Base-by-base conservation (phyloP, 2,888 invertebrate species). In the Polymixis lichenea region DNA sequence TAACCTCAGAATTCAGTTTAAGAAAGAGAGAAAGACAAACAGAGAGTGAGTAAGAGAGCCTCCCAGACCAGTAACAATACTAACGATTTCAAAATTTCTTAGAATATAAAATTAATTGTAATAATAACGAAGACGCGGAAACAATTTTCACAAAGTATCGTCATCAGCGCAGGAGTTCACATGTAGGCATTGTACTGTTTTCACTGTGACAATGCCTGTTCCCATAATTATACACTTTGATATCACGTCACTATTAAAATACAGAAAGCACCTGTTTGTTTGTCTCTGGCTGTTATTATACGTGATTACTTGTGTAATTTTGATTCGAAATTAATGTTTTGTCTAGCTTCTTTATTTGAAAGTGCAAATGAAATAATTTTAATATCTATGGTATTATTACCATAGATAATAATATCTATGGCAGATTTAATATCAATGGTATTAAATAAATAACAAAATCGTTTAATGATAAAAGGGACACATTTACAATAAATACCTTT, bases 191-290 rank as follows among this genome's bases (percentile, higher is more conserved):
- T 89, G 87, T 85, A 83, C 79, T 77, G 78, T 88, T 91, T 92
- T 91, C 91, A 83, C 92, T 86, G 88, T 73, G 91, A 95, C 94
- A 94, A 95, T 94, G 90, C 85, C 79, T 89, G 88, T 94, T 94
- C 95, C 89, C 95, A 95, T 92, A 91, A 94, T 94, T 93, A 93
- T 80, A 81, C 79, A 78, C 73, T 85, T 85, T 82, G 73, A 88
- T 89, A 83, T 84, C 83, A 79, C 84, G 87, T 87, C 87, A 80
- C 78, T 84, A 87, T 86, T 84, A 83, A 88, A 78, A 80, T 78
- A 79, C 80, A 83, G 86, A 87, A 86, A 88, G 77, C 78, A 84
- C 79, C 86, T 87, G 77, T 86, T 84, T 82, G 77, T 83, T 72
- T 78, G 77, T 79, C 77, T 72, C 73, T 38, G 46, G 49, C 75